Conservation (phyloP, 1,140 invertebrate genomes). For the Ladona fulva region DNA sequence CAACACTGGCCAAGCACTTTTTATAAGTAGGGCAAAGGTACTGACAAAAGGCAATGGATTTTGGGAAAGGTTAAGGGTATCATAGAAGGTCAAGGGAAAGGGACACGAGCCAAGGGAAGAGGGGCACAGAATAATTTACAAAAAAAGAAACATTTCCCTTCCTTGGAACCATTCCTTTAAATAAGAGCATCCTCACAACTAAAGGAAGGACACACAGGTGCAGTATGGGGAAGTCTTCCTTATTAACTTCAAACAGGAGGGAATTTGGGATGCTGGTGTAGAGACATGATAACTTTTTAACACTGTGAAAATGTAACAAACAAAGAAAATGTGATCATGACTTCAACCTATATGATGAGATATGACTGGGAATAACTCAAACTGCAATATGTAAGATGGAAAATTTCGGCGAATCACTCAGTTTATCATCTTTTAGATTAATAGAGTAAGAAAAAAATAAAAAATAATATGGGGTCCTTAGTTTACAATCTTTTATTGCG, state of each 20-base stretch:
- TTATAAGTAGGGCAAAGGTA: not conserved
- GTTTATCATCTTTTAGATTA: no score
- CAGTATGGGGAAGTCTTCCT: not conserved
- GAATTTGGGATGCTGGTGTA: not conserved
- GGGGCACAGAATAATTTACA: not conserved
- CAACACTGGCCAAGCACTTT: constrained; percentile 17
- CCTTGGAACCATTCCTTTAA: constrained; percentile 9
- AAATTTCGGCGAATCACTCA: no score
- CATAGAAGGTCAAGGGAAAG: not conserved
- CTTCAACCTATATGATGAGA: not conserved
- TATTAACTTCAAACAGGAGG: not conserved
- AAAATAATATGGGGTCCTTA: no score
- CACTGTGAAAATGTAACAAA: not conserved
- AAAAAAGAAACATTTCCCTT: not conserved
- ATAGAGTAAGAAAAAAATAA: no score
- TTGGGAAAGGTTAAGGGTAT: not conserved
- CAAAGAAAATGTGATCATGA: not conserved
- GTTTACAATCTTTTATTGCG: no score
- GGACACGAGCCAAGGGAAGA: not conserved
- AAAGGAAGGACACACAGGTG: not conserved
- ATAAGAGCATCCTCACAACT: not conserved
- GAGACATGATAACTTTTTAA: not conserved
- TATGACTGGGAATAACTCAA: no score
- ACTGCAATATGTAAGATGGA: no score
- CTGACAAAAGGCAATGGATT: not conserved